Base-by-base conservation (phyloP, 2,888 invertebrate genomes). In the Phengaris alcon region DNA sequence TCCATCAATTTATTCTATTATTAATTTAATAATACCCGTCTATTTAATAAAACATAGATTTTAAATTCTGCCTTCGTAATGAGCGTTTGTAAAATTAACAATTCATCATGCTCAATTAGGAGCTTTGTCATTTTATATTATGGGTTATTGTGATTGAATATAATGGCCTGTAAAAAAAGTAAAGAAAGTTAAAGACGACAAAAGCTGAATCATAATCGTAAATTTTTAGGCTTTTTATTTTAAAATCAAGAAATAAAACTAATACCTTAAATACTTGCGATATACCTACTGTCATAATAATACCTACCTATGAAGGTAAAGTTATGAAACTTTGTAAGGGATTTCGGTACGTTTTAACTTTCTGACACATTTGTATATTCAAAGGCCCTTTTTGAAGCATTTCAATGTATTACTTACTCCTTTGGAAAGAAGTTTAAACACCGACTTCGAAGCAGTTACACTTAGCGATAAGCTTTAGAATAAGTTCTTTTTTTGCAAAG, bases 341-440 rank as follows among this genome's bases (percentile, higher is more conserved):
- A 35, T 35, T 35, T 35, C 35, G 35, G 35, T 35, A 4, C 35
- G 35, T 35, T 35, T 35, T 3, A 35, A 35, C 22, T 35, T 35
- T 35, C 3, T 35, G 4, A 10, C 15, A 59, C 22, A 59, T 22
- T 59, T 22, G 22, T 15, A 15, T 15, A 1, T 57, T 15, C n/a
- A 6, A 22, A 59, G 9, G 15, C 9, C 9, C 22, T 5, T 77
- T 79, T 75, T 72, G 75, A 78, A 77, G 77, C 77, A 80, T 80
- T 79, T 79, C 78, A 80, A 79, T 80, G 79, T 77, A 78, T 35
- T 35, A 35, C 1, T 77, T 80, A 79, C 78, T 80, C 78, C 80
- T 79, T 76, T 75, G 77, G 75, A 76, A 78, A 77, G 75, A 82
- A 80, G 51, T 81, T 82, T 81, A 64, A 22, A 22, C 59, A 64